Base-by-base conservation (phyloP, 2,113 vertebrate species). In the Tragelaphus imberbis region DNA sequence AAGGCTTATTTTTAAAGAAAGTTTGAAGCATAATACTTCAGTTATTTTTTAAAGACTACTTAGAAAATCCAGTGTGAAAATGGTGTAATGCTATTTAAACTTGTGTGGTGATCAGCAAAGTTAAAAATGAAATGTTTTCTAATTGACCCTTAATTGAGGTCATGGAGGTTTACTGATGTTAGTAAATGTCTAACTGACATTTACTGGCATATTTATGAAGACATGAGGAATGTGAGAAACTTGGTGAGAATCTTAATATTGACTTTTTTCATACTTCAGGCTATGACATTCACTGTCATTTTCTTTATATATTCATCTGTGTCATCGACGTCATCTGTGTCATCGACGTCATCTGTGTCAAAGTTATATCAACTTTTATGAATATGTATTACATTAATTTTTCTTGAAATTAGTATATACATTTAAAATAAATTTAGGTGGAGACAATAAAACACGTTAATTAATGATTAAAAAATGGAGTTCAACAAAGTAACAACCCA, bases 401-500 rank as follows among this genome's bases (percentile, higher is more conserved):
- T 9, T 30, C 3, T n/a, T 90, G 47, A 86, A 17, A 12, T 59
- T 87, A 77, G 25, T 84, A 55, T 63, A 30, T 88, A 80, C 16
- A 82, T 85, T 97, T 87, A 92, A 80, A 88, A 94, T 11, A 11
- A 0, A 7, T 94, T 94, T 96, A 77, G 23, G 55, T 92, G n/a
- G 84, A 97, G 19, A 84, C 27, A 82, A 36, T 79, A 0, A 2
- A 90, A 25, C 2, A 30, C 13, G 0, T 63, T 63, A 68, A 68
- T 92, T 84, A 1, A 36, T 79, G 3, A 15, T 14, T 28, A 61
- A 61, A 92, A 95, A 93, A 97, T 56, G 63, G 71, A 36, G 25
- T 95, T 95, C 0, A 30, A 19, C 47, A 90, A 13, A n/a, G 84
- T 88, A 98, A 94, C 90, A 97, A 95, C 71, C 96, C 95, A 95